Evolutionary conservation across 2,888 invertebrate species (phyloP).

Genomic region (Chymomyza caudatula): DNA sequence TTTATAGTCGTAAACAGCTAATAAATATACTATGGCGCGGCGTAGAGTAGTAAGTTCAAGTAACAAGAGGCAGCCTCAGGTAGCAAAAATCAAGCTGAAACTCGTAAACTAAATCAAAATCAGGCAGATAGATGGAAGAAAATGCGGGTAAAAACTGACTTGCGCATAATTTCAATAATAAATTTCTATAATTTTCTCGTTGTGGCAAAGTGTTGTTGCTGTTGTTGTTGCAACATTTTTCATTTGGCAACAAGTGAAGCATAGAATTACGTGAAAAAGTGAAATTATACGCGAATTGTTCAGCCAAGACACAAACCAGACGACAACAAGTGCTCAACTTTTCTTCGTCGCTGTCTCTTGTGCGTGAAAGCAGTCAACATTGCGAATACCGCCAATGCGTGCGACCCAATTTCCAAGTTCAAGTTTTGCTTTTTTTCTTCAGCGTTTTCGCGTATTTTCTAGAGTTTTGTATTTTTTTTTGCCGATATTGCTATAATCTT

Average conservation of each 20-base stretch:
- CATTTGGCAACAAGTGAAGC: conserved; percentile 60
- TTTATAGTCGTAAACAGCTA: conserved; percentile 53
- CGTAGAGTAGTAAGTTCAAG: not conserved
- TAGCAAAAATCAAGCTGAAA: not conserved
- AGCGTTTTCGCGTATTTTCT: too few species aligned
- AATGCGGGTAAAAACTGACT: conserved; percentile 7
- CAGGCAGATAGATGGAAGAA: not conserved
- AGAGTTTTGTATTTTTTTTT: conserved; percentile 14
- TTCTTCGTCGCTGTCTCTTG: conserved; percentile 13
- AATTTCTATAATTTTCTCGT: conserved; percentile 58
- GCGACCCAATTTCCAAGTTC: conserved; percentile 70
- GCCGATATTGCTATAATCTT: conserved; percentile 4
- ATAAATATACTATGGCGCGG: conserved; percentile 38
- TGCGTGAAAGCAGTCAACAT: conserved; percentile 59
- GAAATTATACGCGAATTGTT: conserved; percentile 56
- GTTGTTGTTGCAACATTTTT: conserved; percentile 9
- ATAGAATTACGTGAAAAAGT: conserved; percentile 71
- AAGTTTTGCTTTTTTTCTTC: conserved; percentile 56
- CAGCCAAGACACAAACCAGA: conserved; percentile 3
- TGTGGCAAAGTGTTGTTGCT: conserved; percentile 38
- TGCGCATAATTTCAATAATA: conserved; percentile 59
- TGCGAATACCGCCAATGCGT: conserved; percentile 54
- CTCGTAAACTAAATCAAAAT: not conserved
- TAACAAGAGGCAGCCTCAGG: not conserved
- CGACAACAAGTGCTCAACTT: conserved; percentile 4